A percentile compares a stretch with the other conserved stretches of the same genome.
Conservation (phyloP, 2,113 vertebrate genomes). For the Bufo bufo region DNA sequence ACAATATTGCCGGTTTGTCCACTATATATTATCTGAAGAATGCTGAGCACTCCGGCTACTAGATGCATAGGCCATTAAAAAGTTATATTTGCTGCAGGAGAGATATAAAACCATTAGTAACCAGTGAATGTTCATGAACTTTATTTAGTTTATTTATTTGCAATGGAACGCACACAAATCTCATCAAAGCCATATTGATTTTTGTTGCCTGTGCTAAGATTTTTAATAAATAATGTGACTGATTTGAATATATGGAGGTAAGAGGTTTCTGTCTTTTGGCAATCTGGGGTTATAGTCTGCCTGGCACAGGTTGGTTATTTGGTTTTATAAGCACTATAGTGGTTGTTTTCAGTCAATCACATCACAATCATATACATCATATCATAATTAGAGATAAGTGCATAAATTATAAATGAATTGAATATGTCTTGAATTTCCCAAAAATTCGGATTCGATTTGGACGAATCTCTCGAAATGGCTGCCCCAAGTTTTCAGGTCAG, state of each 20-base stretch:
- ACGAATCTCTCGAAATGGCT: too few species aligned
- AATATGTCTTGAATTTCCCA: too few species aligned
- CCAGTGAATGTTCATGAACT: not conserved
- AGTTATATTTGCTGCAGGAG: not conserved
- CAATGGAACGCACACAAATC: not conserved
- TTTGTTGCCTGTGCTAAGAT: not conserved
- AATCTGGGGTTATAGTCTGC: not conserved
- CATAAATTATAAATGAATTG: too few species aligned
- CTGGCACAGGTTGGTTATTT: not conserved
- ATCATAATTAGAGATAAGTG: too few species aligned
- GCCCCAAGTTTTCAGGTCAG: too few species aligned
- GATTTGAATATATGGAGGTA: slow-evolving; percentile 14
- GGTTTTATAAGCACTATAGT: too few species aligned
- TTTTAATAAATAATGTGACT: not conserved
- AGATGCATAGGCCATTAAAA: slow-evolving; percentile 3
- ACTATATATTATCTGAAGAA: slow-evolving; percentile 13
- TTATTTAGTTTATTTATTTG: slow-evolving; percentile 19
- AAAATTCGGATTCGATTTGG: too few species aligned
- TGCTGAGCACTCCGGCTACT: not conserved
- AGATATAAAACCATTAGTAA: slow-evolving; percentile 30
- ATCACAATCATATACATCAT: too few species aligned
- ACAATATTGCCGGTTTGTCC: slow-evolving; percentile 19
- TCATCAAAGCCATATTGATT: slow-evolving; percentile 38
- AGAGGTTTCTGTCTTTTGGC: not conserved
- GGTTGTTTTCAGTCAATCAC: too few species aligned